Evolutionary conservation across 2,888 invertebrate genomes (phyloP), one percentile per base, ranked within the genome.

Genomic region (Eupeodes latifasciatus): DNA sequence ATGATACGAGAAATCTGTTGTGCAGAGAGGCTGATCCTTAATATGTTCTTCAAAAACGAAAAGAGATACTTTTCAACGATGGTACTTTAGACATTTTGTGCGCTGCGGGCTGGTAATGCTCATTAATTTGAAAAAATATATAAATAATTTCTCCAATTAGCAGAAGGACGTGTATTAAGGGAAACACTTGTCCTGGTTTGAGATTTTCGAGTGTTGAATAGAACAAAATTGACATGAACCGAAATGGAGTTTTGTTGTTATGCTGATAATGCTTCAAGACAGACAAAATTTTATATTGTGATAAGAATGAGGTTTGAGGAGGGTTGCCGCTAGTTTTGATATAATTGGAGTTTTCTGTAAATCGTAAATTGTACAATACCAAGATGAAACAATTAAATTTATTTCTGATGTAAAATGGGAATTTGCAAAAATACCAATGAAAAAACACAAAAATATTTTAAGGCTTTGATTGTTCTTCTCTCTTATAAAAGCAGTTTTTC

Each of bases 101-200:
- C 34, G 51, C 44, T 81, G 69, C 47, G 53, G 72, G 71, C 66
- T 64, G 40, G 84, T 55, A 77, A 77, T 85, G 36, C 85, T 88
- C 88, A 88, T 88, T 88, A 88, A 85, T 75, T 88, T 77, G 27
- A 51, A 53, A 85, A 81, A 85, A 77, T 51, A 71, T 84, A 84
- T 77, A 71, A 71, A 71, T 71, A 71, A 84, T 84, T 77, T 81
- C 74, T 67, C 84, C 87, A 88, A 88, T 88, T 88, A 88, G 81
- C 80, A 81, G 62, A 74, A 84, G 84, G 74, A 64, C 62, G 44
- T 84, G 47, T 40, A 71, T 76, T 72, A 61, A 72, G n/a, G 72
- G 72, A 76, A 64, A 77, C 77, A 62, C 85, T 88, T 84, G 85
- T 74, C 80, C 87, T 74, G 84, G 81, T 78, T 88, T 88, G 59